These are phyloP conservation scores for Salvator merianae DNA, from an alignment of 2,113 vertebrate genomes.

Conservation along the genomic window DNA sequence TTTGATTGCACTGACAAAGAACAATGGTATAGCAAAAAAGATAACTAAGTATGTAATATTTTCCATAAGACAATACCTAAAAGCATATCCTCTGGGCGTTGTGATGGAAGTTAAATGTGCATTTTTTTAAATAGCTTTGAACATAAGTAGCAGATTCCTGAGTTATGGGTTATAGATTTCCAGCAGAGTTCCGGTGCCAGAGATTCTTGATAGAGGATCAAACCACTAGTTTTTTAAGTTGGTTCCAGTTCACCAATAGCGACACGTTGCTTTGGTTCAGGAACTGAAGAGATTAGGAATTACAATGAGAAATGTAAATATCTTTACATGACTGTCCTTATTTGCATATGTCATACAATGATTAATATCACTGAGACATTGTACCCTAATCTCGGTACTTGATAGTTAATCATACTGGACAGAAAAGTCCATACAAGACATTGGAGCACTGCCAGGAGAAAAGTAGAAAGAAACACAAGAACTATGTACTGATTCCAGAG, in stretches of 20 bases:
- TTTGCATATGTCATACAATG: background rate
- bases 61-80: background rate
- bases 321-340: background rate
- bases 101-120: background rate
- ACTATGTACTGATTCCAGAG: background rate
- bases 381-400: background rate
- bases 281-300: background rate
- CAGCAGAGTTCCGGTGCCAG: background rate
- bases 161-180: too few relatives aligned
- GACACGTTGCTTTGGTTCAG: background rate
- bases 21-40: background rate
- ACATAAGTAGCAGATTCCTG: background rate
- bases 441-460: background rate
- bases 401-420: background rate
- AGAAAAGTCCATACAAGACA: background rate
- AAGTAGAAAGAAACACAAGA: background rate
- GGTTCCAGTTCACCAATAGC: background rate
- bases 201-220: background rate
- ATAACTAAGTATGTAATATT: background rate
- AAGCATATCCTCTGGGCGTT: background rate
- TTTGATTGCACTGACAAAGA: background rate
- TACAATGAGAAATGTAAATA: background rate
- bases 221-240: background rate
- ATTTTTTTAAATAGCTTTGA: background rate
- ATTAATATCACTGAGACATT: background rate